These are phyloP conservation scores for Heliconius charithonia DNA, from an alignment of 2,888 invertebrate genomes.

Conservation along the genomic window DNA sequence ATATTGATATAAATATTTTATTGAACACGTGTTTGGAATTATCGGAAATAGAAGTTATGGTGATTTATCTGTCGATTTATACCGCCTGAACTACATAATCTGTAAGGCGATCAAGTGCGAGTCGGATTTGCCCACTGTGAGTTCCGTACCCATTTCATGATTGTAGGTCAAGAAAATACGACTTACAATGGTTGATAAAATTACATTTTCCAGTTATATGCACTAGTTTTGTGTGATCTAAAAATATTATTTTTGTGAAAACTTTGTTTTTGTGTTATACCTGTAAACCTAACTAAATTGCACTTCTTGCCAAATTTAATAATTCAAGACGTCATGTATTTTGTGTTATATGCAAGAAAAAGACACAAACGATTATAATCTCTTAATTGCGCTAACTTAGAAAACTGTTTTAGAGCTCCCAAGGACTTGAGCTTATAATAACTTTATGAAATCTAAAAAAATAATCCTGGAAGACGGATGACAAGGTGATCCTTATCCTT, in stretches of 20 bases:
- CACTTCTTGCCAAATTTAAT: too few species aligned
- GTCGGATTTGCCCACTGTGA: too few species aligned
- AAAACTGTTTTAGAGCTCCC: too few species aligned
- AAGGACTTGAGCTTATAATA: neutral
- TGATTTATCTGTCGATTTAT: neutral
- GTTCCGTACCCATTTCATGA: neutral
- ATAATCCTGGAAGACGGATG: neutral
- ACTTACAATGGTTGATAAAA: neutral
- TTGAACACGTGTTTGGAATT: too few species aligned
- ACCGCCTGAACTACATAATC: neutral
- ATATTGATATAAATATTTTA: too few species aligned
- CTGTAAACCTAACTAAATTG: too few species aligned
- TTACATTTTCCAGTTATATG: neutral
- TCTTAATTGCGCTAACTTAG: neutral
- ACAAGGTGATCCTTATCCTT: neutral
- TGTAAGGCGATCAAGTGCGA: neutral
- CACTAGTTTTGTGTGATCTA: neutral
- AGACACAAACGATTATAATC: neutral
- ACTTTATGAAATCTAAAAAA: too few species aligned
- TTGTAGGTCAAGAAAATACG: neutral
- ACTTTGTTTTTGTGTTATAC: too few species aligned
- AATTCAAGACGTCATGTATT: too few species aligned
- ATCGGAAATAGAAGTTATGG: neutral
- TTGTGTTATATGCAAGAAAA: neutral
- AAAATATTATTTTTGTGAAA: too few species aligned